Base-by-base conservation (phyloP, 1,140 invertebrate genomes). In the Eumaeus atala region DNA sequence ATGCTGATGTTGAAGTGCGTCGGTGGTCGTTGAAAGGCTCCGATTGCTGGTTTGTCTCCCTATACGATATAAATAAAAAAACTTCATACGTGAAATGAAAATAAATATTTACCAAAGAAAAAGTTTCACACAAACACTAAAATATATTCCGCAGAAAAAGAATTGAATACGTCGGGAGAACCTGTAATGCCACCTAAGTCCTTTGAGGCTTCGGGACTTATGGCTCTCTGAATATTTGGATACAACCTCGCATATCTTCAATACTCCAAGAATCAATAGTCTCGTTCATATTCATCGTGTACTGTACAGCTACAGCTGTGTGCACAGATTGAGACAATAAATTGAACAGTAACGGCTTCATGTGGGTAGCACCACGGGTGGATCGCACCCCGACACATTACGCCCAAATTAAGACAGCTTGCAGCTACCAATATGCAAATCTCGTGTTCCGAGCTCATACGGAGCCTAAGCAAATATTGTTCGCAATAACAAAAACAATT, bases 331-430 rank as follows among this genome's bases (percentile, higher is more conserved):
- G 71, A 64, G 64, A 69, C 71, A 71, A 71, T 74, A 74, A 74
- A 74, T 74, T 74, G 71, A 61, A 63, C 37, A 48, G 62, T 64
- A 69, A 74, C 59, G 58, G 66, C 60, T 56, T 65, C 64, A 67
- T 69, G 66, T 70, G 70, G 61, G 67, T 54, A 54, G 54, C 58
- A 48, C 59, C 58, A 58, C 36, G 48, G 52, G 49, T 50, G 64
- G 61, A 71, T 71, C 58, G 61, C 64, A 54, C 62, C 62, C 65
- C 66, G 61, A 53, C 68, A 64, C 62, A 74, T 74, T 74, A 74
- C 68, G 66, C 44, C 62, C 49, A 74, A 74, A 74, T 74, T 74
- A 74, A 74, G 71, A 74, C 69, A 71, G 66, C 71, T 74, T 71
- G 66, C 64, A 65, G 62, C 62, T 67, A 64, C 66, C 71, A 71